Conservation (phyloP, 1,140 invertebrate species). For the Papilio xuthus region DNA sequence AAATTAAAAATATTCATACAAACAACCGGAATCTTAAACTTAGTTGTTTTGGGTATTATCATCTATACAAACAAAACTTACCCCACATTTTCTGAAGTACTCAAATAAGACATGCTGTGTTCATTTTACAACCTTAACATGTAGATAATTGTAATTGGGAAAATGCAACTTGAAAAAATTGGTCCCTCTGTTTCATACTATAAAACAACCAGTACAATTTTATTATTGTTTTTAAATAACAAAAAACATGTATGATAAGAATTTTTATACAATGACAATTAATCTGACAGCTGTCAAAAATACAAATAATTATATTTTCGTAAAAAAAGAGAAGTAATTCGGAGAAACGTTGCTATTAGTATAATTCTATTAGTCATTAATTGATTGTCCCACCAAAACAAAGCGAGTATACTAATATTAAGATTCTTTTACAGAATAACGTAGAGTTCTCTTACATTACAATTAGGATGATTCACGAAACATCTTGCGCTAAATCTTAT, state of each 20-base stretch:
- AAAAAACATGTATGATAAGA: conserved; percentile 46
- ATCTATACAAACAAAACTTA: conserved; percentile 51
- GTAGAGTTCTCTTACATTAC: conserved; percentile 58
- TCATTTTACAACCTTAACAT: conserved; percentile 75
- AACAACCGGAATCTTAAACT: not conserved
- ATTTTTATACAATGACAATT: conserved; percentile 65
- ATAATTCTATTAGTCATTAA: conserved; percentile 27
- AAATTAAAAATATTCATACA: conserved; percentile 35
- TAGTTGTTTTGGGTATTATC: conserved; percentile 10
- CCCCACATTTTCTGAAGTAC: conserved; percentile 80
- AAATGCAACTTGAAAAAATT: conserved; percentile 62
- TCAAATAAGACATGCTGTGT: conserved; percentile 81
- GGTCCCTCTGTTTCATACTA: conserved; percentile 76
- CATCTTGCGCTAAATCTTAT: conserved; percentile 50
- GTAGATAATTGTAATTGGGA: conserved; percentile 66
- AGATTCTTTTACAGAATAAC: conserved; percentile 46
- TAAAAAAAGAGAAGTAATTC: conserved; percentile 7
- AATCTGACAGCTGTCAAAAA: conserved; percentile 73
- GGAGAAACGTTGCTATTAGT: not conserved
- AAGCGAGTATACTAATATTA: conserved; percentile 31
- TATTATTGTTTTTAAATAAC: conserved; percentile 35
- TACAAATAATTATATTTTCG: conserved; percentile 41
- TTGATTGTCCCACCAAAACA: conserved; percentile 32
- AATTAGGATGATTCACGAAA: conserved; percentile 47
- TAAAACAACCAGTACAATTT: conserved; percentile 19